Base-by-base conservation (phyloP, 2,797 vertebrate genomes). In the Pogonophryne albipinna region DNA sequence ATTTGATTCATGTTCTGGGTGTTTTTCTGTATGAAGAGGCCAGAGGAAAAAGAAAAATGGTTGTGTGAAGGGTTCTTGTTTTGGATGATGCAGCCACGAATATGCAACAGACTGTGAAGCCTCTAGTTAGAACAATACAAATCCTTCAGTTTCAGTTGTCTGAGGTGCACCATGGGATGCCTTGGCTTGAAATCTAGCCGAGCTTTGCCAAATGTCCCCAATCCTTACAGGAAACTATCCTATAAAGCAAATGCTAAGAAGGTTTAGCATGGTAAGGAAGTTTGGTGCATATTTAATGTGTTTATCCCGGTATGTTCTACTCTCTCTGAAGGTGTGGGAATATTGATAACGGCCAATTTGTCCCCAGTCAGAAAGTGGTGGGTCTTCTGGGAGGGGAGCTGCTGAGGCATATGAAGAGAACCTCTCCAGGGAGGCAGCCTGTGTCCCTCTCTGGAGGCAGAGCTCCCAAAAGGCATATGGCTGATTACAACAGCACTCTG, bases 401-500 rank as follows among this genome's bases (percentile, higher is more conserved):
- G 86, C 83, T 69, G 92, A 91, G 85, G 89, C 91, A 57, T 87
- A 80, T 67, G 71, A 90, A 87, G 82, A 71, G 77, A 79, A 61
- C 11, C 72, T 85, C 90, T 82, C 85, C 79, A 61, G 87, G 79
- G 90, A 90, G 61, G 61, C 76, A 78, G 86, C 66, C 87, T 71
- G 74, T 59, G 75, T 60, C 53, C 53, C 70, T 70, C 86, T 87
- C 89, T 80, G 66, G 83, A 86, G 88, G 76, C 85, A 51, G 64
- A 71, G 81, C 76, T 89, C 90, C 89, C 90, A 82, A 67, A 52
- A 76, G 88, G 82, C 86, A 79, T 61, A 41, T 49, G 70, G 84
- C 85, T 86, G 89, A 91, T 91, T 86, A 86, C 83, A 87, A 83
- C 76, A 85, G 76, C 79, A 75, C 71, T 83, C 66, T 85, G 85